Conservation (phyloP, 2,797 vertebrate genomes). For the Hapalemur alaotrensis region DNA sequence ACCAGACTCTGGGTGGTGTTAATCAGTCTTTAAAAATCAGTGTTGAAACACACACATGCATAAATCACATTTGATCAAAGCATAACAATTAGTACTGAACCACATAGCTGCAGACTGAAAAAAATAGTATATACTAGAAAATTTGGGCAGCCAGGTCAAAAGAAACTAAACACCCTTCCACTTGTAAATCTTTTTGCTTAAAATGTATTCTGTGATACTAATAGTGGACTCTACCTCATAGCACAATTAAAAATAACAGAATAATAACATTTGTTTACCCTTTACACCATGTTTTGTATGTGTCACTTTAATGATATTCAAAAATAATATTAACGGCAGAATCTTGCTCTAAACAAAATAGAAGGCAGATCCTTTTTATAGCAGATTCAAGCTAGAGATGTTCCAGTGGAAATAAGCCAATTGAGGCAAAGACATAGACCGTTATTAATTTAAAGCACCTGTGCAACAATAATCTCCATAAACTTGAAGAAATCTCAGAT, state of each 20-base stretch:
- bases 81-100: background rate
- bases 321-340: background rate
- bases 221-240: background rate
- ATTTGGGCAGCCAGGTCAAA: background rate
- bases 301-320: background rate
- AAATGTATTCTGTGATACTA: background rate
- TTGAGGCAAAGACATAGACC: background rate
- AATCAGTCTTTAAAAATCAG: slow-evolving; percentile 39
- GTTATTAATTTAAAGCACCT: background rate
- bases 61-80: slow-evolving; percentile 47
- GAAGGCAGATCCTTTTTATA: background rate
- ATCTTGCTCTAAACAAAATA: background rate
- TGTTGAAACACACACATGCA: background rate
- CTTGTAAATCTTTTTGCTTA: background rate
- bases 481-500: background rate
- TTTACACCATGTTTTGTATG: background rate
- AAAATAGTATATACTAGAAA: background rate
- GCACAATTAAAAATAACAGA: background rate
- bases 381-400: background rate
- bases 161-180: background rate
- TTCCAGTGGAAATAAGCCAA: background rate
- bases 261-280: background rate
- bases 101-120: background rate
- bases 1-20: background rate
- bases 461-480: background rate